Percentiles rank a stretch among this genome's conserved stretches.
These are phyloP conservation scores for Biston betularia DNA, from an alignment of 2,888 invertebrate genomes.

Conservation along the genomic window DNA sequence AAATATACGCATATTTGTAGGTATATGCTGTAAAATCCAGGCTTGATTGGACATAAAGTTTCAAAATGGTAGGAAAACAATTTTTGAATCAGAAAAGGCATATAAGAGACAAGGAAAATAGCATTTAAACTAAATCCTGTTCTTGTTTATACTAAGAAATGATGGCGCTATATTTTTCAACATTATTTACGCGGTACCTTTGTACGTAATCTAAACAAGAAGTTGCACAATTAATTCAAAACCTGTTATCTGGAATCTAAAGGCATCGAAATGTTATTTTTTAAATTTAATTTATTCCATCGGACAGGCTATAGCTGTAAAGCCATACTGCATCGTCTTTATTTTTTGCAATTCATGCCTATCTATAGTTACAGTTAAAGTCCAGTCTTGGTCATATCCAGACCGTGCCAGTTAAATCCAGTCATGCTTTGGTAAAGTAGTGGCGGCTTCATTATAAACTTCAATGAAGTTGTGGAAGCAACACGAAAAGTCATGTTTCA, in stretches of 20 bases:
- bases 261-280: conserved; percentile 1
- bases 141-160: not conserved
- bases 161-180: conserved; percentile 1
- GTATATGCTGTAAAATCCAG: not conserved
- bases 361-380: no score
- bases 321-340: no score
- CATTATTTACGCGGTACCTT: not conserved
- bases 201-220: conserved; percentile 9
- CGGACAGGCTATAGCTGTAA: no score
- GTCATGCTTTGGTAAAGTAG: no score
- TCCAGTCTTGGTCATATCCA: no score
- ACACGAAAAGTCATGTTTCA: no score
- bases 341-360: no score
- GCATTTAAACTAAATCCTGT: not conserved
- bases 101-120: conserved; percentile 6
- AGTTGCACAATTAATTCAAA: conserved; percentile 7
- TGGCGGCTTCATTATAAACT: no score
- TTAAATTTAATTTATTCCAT: no score
- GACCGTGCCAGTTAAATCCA: no score
- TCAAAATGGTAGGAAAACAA: not conserved
- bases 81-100: not conserved
- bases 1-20: not conserved
- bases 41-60: not conserved
- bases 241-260: conserved; percentile 1
- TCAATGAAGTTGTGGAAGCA: no score